Evolutionary conservation across 2,797 vertebrate genomes (phyloP), one percentile per base, ranked within the genome.

Genomic region (Hypotaenidia okinawae): DNA sequence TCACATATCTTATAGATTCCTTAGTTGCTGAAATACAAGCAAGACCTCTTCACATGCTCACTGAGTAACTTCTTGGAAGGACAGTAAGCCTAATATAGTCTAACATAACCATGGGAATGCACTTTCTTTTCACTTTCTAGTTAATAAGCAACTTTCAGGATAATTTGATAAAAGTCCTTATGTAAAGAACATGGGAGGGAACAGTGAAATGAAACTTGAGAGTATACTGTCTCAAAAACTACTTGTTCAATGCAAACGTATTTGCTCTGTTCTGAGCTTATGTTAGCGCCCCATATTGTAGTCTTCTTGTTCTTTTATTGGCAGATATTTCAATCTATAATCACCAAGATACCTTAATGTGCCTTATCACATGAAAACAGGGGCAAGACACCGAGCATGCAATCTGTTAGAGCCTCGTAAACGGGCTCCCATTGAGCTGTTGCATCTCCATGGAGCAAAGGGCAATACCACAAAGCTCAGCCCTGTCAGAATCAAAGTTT

Each of bases 121-220:
- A 68, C 17, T 73, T 94, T n/a, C 41, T 67, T 82, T 93, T 64
- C 72, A 58, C 51, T 91, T 95, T 39, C 32, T 87, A 33, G 84
- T 96, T 95, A 97, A 93, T 69, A 13, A 77, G 32, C 62, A 94
- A 75, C 63, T 94, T 84, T 79, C 37, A 62, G 33, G 18, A 13
- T 52, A 64, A 73, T 59, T 54, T 64, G 43, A 79, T 84, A 79
- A 49, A 87, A 19, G 32, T 66, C 35, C 59, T 92, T 92, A 89
- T 30, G n/a, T 79, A 78, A 72, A 88, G 67, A 84, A 86, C 62
- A 87, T 19, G n/a, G 51, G 25, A 93, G 16, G 21, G 24, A 82
- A 84, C 27, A 64, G 27, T 32, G 11, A 84, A 81, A 89, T 69
- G 33, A 79, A 93, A 89, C 13, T 30, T 62, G 39, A 93, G 68